These are phyloP conservation scores for Andrena minutula DNA, from an alignment of 2,888 invertebrate genomes.

Conservation along the genomic window DNA sequence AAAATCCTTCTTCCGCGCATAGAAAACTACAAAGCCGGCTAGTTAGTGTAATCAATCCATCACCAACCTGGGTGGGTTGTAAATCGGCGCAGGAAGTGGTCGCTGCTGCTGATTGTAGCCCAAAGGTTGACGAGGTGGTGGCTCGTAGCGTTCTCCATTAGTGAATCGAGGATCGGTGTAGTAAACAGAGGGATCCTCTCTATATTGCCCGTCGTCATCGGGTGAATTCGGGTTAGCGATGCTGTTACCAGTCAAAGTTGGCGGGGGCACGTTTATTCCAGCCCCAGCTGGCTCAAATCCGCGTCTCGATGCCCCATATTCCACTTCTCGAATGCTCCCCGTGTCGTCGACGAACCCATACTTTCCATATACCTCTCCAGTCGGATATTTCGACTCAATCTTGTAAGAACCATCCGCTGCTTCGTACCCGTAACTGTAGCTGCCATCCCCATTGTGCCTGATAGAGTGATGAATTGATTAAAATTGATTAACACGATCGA, in stretches of 20 bases:
- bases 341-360: conserved; percentile 95
- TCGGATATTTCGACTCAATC: conserved; percentile 94
- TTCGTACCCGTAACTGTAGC: conserved; percentile 95
- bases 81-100: conserved; percentile 70
- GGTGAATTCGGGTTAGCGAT: conserved; percentile 86
- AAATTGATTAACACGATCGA: background rate
- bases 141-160: conserved; percentile 82
- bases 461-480: background rate
- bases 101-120: conserved; percentile 70
- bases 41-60: background rate
- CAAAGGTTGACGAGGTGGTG: conserved; percentile 79
- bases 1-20: too few relatives aligned
- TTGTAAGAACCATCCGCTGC: conserved; percentile 94
- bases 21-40: background rate
- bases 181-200: conserved; percentile 93
- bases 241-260: conserved; percentile 87
- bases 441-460: conserved; percentile 94
- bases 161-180: conserved; percentile 90
- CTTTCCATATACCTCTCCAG: conserved; percentile 94
- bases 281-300: conserved; percentile 93
- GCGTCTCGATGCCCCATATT: conserved; percentile 93
- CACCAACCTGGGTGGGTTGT: conserved; percentile 63
- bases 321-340: conserved; percentile 91
- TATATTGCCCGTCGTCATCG: conserved; percentile 94
- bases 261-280: conserved; percentile 93